Evolutionary conservation across 2,113 vertebrate genomes (phyloP).

Genomic region (Typhlomys cinereus): DNA sequence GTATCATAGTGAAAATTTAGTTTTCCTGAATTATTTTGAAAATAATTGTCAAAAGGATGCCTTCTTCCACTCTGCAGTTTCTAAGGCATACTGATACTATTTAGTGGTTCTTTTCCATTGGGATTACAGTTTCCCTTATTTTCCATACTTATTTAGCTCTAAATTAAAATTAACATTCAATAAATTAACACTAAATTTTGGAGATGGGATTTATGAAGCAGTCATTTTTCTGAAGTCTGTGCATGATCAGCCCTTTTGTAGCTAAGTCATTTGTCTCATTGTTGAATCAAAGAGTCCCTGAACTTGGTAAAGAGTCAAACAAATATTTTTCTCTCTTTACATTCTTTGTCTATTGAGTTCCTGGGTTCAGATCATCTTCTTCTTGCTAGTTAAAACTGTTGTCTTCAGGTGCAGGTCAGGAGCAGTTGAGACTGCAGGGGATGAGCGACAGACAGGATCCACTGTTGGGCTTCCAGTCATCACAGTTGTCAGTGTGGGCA

Average conservation of each 20-base stretch:
- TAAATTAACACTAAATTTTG: not conserved
- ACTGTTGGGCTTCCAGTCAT: too few species aligned
- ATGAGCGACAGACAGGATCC: too few species aligned
- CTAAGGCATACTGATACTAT: too few species aligned
- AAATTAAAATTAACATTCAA: not conserved
- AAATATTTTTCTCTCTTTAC: not conserved
- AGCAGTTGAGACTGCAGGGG: not conserved
- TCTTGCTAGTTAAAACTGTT: not conserved
- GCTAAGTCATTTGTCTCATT: rapidly evolving
- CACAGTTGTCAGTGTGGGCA: too few species aligned
- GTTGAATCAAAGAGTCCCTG: not conserved
- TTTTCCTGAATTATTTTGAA: not conserved
- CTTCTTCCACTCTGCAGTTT: too few species aligned
- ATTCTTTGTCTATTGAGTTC: not conserved
- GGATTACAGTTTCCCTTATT: too few species aligned
- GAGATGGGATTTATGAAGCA: not conserved
- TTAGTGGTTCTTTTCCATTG: too few species aligned
- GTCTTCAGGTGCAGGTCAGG: not conserved
- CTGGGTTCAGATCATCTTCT: not conserved
- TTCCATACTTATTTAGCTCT: too few species aligned
- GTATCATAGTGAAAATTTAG: not conserved
- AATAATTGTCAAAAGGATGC: too few species aligned
- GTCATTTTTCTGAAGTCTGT: not conserved
- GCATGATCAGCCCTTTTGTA: not conserved
- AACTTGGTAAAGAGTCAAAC: not conserved